Evolutionary conservation across 2,797 vertebrate genomes (phyloP), one percentile per base, ranked within the genome.

Genomic region (Parauchenoglanis punctatus): DNA sequence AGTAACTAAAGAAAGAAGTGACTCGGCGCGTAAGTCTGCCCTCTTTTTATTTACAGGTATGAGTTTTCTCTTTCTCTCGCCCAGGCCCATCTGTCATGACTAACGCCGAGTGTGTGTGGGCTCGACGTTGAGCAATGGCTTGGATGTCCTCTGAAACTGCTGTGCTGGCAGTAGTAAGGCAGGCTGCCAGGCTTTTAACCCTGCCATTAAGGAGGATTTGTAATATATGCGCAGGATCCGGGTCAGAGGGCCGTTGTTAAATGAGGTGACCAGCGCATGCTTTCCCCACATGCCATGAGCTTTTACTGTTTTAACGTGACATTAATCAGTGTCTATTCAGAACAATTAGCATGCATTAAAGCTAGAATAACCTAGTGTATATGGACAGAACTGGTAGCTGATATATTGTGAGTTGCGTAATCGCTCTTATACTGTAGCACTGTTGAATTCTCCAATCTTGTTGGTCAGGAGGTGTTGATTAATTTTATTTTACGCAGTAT

Each of bases 121-220:
- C 85, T 92, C 83, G 90, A 90, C 91, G 88, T 92, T 81, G 87
- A 92, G 89, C 93, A 90, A 93, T 92, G 88, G 92, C 92, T 93
- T 88, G 89, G 89, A 61, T 87, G 93, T 91, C 94, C 94, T 95
- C 93, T 87, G 94, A 94, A 95, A 94, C 84, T 94, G 94, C 94
- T 95, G 95, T 94, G 93, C 91, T 84, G 78, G 91, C 80, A 89
- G 87, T 91, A 93, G 89, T 83, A 59, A 89, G 59, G 82, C 82
- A 87, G 63, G 89, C 89, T 85, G 88, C 82, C 85, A 77, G 49
- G 87, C 91, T 91, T 91, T 92, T 92, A 92, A 90, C 89, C 89
- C 86, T 84, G 86, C 89, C 85, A 91, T 91, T 91, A 88, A 87
- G 86, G 77, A 70, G 68, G 68, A 85, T 90, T 89, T 90, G 91